Evolutionary conservation across 1,140 invertebrate genomes (phyloP).

Genomic region (Heliothis subflexa): DNA sequence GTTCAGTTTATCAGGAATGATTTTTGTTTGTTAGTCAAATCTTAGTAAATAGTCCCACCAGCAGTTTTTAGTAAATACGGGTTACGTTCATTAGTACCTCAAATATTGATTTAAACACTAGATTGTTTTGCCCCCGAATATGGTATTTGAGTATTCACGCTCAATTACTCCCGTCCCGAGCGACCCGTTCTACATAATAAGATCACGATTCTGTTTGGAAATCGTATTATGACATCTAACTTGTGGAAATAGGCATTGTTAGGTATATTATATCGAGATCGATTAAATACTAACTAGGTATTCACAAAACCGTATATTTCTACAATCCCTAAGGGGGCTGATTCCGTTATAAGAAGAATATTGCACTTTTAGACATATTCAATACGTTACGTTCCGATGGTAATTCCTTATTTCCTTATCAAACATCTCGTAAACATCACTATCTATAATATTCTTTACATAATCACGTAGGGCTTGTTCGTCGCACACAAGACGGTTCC

Average conservation of each 20-base stretch:
- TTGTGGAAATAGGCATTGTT: too few species aligned
- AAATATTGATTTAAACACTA: slow-evolving; percentile 32
- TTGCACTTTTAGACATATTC: background rate
- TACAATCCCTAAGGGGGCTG: too few species aligned
- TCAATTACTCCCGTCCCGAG: slow-evolving; percentile 3
- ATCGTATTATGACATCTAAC: background rate
- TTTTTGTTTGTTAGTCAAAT: background rate
- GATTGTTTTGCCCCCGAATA: slow-evolving; percentile 34
- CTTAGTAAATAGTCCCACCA: background rate
- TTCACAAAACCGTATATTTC: too few species aligned
- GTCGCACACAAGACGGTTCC: background rate
- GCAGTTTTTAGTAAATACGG: slow-evolving; percentile 13
- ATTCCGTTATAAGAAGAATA: background rate
- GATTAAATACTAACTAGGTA: too few species aligned
- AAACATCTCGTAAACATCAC: slow-evolving; percentile 24
- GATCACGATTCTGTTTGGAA: background rate
- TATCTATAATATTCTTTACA: slow-evolving; percentile 9
- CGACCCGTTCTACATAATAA: background rate
- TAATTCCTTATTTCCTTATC: slow-evolving; percentile 5
- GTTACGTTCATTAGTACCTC: slow-evolving; percentile 15
- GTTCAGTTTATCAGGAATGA: background rate
- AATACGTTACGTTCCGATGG: background rate
- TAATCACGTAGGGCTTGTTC: slow-evolving; percentile 25
- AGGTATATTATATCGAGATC: background rate
- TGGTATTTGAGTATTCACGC: slow-evolving; percentile 34